Base-by-base conservation (phyloP, 1,140 invertebrate species). In the Caerostris extrusa region DNA sequence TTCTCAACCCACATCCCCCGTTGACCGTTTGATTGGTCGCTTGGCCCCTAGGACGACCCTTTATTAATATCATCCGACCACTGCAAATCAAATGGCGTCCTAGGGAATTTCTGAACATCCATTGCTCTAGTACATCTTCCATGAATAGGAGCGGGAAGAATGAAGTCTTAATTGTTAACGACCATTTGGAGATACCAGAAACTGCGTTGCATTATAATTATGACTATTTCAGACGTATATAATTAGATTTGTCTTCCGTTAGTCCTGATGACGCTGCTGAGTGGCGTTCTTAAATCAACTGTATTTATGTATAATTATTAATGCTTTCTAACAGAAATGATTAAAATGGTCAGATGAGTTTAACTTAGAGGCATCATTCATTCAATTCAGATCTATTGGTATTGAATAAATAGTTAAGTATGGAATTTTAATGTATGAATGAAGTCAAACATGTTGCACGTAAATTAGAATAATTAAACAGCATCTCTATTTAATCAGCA, bases 31-130 rank as follows among this genome's bases (percentile, higher is more conserved):
- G 71, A 77, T 77, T 77, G 34, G 71, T 77, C 71, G 71, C 71
- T 77, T 77, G 71, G 71, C 34, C 71, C 71, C 71, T 12, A 77
- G 71, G 71, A 77, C 10, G 71, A 77, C 71, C 71, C 71, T 77
- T 77, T 77, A 77, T 77, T 77, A 77, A 77, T 77, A 77, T 77
- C 71, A 77, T 77, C 50, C 71, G 71, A 77, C 71, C 71, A 77
- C 71, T 3, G 71, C 71, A 77, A 77, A 77, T 77, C 71, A 77
- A 77, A 77, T 77, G 34, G 71, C 71, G 34, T 50, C 19, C 34
- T 50, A 12, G 71, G 71, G 71, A 77, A 77, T 77, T 77, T 3
- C 50, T 77, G 34, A 34, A 77, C 71, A 77, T 77, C 71, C 53
- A 77, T 77, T 77, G 71, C 71, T 12, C 53, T 14, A 50, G 34